phyloP scores from a whole-genome alignment of 1,140 invertebrate species.

The Drosophila mojavensis region DNA sequence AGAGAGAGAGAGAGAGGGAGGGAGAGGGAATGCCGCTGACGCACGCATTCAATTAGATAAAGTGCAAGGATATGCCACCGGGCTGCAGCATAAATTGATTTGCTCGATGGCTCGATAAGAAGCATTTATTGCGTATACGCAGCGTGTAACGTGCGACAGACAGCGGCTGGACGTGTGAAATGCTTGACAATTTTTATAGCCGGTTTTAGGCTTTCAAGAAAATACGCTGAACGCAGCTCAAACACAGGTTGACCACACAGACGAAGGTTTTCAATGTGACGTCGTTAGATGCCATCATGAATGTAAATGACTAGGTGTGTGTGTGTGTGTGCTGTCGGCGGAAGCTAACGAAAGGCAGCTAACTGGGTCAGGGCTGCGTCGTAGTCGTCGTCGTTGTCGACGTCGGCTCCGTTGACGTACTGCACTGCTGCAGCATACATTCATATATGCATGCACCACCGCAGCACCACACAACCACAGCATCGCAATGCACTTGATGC shows the following conservation, averaged over 20 bases:
- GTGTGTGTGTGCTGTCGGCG: constrained; percentile 9
- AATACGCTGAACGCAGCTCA: background rate
- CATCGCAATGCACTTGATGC: background rate
- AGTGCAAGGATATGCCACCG: constrained; percentile 29
- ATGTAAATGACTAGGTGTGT: constrained; percentile 3
- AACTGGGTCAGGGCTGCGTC: constrained; percentile 75
- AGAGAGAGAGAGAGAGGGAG: no score
- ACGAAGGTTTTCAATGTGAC: constrained; percentile 66
- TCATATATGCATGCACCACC: constrained; percentile 14
- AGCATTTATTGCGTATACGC: constrained; percentile 61
- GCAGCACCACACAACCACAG: constrained; percentile 13
- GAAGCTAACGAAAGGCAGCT: constrained; percentile 29
- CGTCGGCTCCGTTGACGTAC: constrained; percentile 59
- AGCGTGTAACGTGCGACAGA: constrained; percentile 11
- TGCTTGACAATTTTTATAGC: background rate
- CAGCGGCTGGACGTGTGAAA: background rate
- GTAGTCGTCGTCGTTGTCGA: constrained; percentile 53
- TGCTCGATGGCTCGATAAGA: constrained; percentile 46
- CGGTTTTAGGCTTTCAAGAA: background rate
- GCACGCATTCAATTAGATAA: constrained; percentile 27
- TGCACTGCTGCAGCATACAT: constrained; percentile 25
- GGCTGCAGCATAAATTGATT: constrained; percentile 52
- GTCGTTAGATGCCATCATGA: constrained; percentile 48
- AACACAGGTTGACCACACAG: constrained; percentile 35
- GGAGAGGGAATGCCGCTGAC: constrained; percentile 5